Conservation (phyloP, 2,888 invertebrate genomes). For the Cataglyphis livida region DNA sequence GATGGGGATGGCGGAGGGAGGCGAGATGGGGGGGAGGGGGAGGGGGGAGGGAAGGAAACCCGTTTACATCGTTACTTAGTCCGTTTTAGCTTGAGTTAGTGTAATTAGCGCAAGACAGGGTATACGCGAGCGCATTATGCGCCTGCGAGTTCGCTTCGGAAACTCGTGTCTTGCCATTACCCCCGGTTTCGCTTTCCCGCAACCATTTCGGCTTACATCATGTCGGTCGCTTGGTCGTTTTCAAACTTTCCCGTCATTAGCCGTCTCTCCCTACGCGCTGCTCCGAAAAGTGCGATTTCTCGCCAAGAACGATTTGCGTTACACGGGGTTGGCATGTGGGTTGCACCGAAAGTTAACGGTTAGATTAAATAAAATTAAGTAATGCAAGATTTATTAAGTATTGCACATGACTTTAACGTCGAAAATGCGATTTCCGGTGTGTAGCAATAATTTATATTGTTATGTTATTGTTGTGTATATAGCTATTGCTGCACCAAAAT, state of each 20-base stretch:
- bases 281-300: slow-evolving; percentile 44
- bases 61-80: slow-evolving; percentile 72
- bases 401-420: background rate
- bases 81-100: slow-evolving; percentile 70
- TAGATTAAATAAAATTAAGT: background rate
- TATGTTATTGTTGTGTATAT: background rate
- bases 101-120: slow-evolving; percentile 72
- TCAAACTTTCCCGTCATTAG: slow-evolving; percentile 53
- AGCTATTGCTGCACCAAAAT: background rate
- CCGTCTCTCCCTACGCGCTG: background rate
- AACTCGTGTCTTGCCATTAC: slow-evolving; percentile 38
- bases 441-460: background rate
- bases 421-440: background rate
- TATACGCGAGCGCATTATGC: slow-evolving; percentile 51
- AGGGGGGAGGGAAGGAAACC: slow-evolving; percentile 8
- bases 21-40: background rate
- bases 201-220: slow-evolving; percentile 32
- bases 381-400: background rate
- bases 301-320: background rate
- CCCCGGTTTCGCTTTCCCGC: slow-evolving; percentile 50
- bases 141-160: slow-evolving; percentile 34
- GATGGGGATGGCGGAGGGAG: background rate
- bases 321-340: background rate
- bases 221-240: slow-evolving; percentile 26
- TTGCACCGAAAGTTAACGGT: background rate